phyloP scores from a whole-genome alignment of 2,113 vertebrate genomes.

The Dromas ardeola region DNA sequence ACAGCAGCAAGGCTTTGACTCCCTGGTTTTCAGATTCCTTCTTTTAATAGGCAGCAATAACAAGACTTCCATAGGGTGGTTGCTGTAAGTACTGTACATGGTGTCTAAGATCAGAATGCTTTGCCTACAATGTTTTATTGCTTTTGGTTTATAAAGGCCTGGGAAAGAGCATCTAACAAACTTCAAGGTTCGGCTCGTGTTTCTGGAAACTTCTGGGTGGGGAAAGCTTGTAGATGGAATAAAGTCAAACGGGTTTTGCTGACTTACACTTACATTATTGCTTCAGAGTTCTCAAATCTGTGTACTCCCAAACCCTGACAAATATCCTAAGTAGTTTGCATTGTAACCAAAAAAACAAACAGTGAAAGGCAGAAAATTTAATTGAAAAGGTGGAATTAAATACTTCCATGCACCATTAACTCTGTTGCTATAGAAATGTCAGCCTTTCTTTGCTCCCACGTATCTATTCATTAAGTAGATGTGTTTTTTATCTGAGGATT shows the following conservation, averaged over 20 bases:
- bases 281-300: background rate
- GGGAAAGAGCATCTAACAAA: conserved; percentile 15
- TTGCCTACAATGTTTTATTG: conserved; percentile 17
- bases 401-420: conserved; percentile 3
- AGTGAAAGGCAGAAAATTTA: background rate
- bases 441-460: conserved; percentile 5
- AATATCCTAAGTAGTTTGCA: background rate
- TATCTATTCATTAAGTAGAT: conserved; percentile 25
- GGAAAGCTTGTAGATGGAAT: background rate
- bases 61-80: conserved; percentile 8
- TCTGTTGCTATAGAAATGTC: conserved; percentile 36
- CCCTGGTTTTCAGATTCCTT: conserved; percentile 59
- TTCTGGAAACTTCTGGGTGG: conserved; percentile 32
- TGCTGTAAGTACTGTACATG: conserved; percentile 12
- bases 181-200: conserved; percentile 5
- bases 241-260: background rate
- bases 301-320: background rate
- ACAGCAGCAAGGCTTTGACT: conserved; percentile 34
- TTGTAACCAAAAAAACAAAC: background rate
- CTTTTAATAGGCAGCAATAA: conserved; percentile 39
- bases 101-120: conserved; percentile 36
- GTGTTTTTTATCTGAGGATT: conserved; percentile 10
- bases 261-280: background rate
- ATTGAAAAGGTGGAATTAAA: conserved; percentile 25
- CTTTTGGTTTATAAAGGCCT: conserved; percentile 16